Base-by-base conservation (phyloP, 1,140 invertebrate genomes). In the Antheraea mylitta region DNA sequence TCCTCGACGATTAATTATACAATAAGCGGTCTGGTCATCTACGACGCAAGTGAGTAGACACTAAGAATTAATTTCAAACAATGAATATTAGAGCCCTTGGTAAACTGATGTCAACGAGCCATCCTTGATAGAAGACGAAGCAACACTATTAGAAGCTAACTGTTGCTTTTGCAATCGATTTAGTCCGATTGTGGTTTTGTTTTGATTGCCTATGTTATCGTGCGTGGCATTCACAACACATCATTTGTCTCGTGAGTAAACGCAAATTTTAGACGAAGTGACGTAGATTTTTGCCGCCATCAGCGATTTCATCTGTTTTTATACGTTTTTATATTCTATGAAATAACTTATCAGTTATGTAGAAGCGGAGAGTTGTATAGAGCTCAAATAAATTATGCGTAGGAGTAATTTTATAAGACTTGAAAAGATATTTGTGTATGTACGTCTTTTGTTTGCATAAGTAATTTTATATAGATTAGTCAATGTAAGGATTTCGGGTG, bases 161-260 rank as follows among this genome's bases (percentile, higher is more conserved):
- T 86, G 84, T 86, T 85, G 85, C 81, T 80, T 70, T 42, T 45
- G 53, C 68, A 76, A 83, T 87, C 85, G 76, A 87, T 87, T 81
- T 58, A 61, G 30, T 64, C n/a, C 63, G 58, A 73, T 74, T 83
- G 81, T 83, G 81, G 75, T 79, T 87, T 85, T 87, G 85, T 87
- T 87, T 80, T 87, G 81, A 70, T 82, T 69, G 69, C 74, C 64
- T 53, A 53, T 13, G 73, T 66, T 64, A 16, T 11, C 53, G 53
- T 61, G 60, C 66, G 66, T 58, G 22, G n/a, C 48, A 16, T 36
- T 64, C 45, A 16, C 45, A 53, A 53, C 62, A 19, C 3, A 59
- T 58, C 37, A 18, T 42, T 38, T 42, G 42, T 42, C 7, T 0
- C n/a, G 64, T 59, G n/a, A 16, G 45, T 53, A 53, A 53, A 53